phyloP scores from a whole-genome alignment of 2,113 vertebrate genomes.

The Poeciliopsis occidentalis region DNA sequence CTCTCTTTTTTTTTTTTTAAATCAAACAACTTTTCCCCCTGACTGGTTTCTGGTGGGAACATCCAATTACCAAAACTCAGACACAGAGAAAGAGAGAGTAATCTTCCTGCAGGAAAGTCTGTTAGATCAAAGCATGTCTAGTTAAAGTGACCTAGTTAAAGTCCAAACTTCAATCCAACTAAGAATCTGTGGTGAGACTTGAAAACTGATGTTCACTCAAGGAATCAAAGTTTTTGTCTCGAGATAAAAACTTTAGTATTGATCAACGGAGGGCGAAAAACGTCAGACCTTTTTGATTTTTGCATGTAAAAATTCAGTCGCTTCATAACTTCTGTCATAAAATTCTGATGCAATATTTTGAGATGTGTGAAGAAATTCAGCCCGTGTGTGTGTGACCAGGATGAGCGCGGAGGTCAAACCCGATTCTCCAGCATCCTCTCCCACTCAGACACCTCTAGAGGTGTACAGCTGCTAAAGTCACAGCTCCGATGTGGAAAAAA shows the following conservation, averaged over 20 bases:
- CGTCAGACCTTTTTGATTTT: too few species aligned
- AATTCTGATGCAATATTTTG: too few species aligned
- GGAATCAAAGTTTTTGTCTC: background rate
- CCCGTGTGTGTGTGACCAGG: slow-evolving; percentile 23
- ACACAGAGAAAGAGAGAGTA: background rate
- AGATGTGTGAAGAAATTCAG: slow-evolving; percentile 7
- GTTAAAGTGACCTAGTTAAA: too few species aligned
- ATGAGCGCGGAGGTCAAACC: slow-evolving; percentile 5
- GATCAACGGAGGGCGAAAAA: too few species aligned
- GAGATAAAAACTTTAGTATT: background rate
- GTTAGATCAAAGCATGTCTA: too few species aligned
- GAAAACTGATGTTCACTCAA: background rate
- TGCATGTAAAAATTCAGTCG: too few species aligned
- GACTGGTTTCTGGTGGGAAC: background rate
- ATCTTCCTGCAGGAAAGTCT: too few species aligned
- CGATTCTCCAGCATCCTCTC: background rate
- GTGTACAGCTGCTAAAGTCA: slow-evolving; percentile 76
- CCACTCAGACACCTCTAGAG: slow-evolving; percentile 33
- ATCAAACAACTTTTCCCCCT: background rate
- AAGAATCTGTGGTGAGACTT: too few species aligned
- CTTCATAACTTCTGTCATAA: too few species aligned
- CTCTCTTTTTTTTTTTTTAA: background rate
- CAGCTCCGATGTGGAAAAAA: slow-evolving; percentile 62
- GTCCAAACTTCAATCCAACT: too few species aligned
- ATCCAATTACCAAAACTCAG: background rate